A percentile compares a stretch with the other conserved stretches of the same genome.
Conservation (phyloP, 64 coral and sea anemone species). For the Dendrophyllia cribrosa region DNA sequence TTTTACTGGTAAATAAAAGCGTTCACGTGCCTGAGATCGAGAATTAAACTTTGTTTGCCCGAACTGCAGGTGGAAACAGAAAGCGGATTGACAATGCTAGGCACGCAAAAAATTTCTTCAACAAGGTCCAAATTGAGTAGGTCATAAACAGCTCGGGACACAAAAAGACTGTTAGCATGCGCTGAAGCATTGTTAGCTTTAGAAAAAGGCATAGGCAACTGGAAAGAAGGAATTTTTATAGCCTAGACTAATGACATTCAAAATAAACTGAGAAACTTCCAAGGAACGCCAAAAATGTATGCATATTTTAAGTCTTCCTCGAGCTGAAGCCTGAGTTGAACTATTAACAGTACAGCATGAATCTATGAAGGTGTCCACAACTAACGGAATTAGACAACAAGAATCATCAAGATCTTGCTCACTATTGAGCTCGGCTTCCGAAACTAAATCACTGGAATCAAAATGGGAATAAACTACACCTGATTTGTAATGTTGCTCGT, state of each 20-base stretch:
- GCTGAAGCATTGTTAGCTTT: background rate
- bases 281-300: constrained; percentile 19
- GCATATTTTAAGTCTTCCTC: background rate
- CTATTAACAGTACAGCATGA: background rate
- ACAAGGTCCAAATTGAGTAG: background rate
- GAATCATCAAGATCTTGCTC: background rate
- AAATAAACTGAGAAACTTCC: constrained; percentile 12
- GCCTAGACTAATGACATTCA: background rate
- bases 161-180: background rate
- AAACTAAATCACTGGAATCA: background rate
- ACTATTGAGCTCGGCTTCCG: background rate
- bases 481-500: background rate
- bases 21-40: constrained; percentile 42
- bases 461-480: background rate
- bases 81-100: constrained; percentile 30
- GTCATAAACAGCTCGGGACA: constrained; percentile 6
- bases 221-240: constrained; percentile 34
- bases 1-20: constrained; percentile 25
- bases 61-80: constrained; percentile 16
- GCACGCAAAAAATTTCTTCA: constrained; percentile 9
- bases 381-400: background rate
- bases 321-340: background rate
- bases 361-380: background rate
- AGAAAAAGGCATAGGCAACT: background rate
- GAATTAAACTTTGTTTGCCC: constrained; percentile 15